A percentile compares a stretch with the other conserved stretches of the same genome.
These are phyloP conservation scores for Anoplius nigerrimus DNA, from an alignment of 2,888 invertebrate genomes.

Conservation along the genomic window DNA sequence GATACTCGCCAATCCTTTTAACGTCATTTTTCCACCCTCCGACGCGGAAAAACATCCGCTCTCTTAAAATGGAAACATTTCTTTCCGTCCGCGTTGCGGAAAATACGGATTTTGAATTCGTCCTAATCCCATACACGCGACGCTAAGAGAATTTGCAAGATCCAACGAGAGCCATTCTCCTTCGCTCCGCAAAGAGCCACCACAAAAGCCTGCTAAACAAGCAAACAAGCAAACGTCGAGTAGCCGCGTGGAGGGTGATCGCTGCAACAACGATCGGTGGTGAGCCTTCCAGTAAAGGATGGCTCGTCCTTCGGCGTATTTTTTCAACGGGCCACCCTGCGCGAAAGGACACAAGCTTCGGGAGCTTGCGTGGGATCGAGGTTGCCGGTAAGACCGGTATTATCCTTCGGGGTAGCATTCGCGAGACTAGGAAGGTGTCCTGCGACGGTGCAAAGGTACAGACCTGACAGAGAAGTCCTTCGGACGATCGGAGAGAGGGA, in stretches of 20 bases:
- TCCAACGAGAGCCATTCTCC: background rate
- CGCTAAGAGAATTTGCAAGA: too few species aligned
- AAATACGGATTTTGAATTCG: too few species aligned
- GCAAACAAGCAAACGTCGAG: background rate
- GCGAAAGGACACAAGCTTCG: conserved; percentile 16
- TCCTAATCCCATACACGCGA: too few species aligned
- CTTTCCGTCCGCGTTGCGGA: too few species aligned
- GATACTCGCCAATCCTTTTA: background rate
- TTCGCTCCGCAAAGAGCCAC: background rate
- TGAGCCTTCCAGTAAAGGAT: background rate
- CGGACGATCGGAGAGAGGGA: conserved; percentile 7
- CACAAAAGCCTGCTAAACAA: background rate
- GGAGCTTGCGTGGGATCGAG: background rate
- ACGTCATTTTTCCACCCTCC: background rate
- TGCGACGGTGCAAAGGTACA: background rate
- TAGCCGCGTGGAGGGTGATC: background rate
- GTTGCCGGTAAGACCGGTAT: conserved; percentile 2
- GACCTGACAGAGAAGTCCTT: background rate
- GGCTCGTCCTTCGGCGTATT: conserved; percentile 34
- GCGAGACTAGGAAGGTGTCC: background rate
- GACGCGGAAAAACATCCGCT: too few species aligned
- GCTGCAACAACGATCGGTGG: too few species aligned
- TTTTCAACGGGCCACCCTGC: conserved; percentile 42
- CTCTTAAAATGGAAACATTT: conserved; percentile 2
- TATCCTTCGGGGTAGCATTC: background rate